Conservation (phyloP, 2,113 vertebrate species). For the Dunckerocampus dactyliophorus region DNA sequence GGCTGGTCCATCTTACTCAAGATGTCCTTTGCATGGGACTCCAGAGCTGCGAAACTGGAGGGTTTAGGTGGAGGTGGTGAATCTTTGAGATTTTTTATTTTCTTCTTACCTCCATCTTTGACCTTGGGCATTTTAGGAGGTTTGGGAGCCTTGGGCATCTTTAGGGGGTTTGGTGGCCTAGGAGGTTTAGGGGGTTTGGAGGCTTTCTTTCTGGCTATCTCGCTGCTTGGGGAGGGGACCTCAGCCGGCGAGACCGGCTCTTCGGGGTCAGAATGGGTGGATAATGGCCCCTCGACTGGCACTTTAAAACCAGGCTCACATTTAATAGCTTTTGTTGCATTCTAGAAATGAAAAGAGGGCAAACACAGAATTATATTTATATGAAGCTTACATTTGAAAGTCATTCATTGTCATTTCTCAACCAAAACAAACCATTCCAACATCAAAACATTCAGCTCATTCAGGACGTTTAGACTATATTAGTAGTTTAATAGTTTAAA, state of each 20-base stretch:
- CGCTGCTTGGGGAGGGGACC: slow-evolving; percentile 66
- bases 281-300: slow-evolving; percentile 76
- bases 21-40: slow-evolving; percentile 93
- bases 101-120: slow-evolving; percentile 92
- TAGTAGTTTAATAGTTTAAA: background rate
- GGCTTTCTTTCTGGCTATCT: slow-evolving; percentile 71
- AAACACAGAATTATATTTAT: background rate
- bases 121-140: slow-evolving; percentile 81
- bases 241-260: slow-evolving; percentile 75
- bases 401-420: background rate
- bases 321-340: slow-evolving; percentile 87
- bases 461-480: too few relatives aligned
- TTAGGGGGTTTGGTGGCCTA: slow-evolving; percentile 80
- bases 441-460: background rate
- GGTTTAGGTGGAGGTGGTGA: slow-evolving; percentile 76
- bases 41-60: slow-evolving; percentile 86
- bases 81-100: slow-evolving; percentile 86
- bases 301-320: slow-evolving; percentile 77
- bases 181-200: slow-evolving; percentile 76
- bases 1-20: slow-evolving; percentile 92
- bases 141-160: slow-evolving; percentile 81
- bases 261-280: slow-evolving; percentile 78
- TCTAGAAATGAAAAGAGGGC: slow-evolving; percentile 63
- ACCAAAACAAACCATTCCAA: background rate
- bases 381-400: background rate